phyloP scores from a whole-genome alignment of 2,113 vertebrate genomes.

The Eubucco bourcierii region DNA sequence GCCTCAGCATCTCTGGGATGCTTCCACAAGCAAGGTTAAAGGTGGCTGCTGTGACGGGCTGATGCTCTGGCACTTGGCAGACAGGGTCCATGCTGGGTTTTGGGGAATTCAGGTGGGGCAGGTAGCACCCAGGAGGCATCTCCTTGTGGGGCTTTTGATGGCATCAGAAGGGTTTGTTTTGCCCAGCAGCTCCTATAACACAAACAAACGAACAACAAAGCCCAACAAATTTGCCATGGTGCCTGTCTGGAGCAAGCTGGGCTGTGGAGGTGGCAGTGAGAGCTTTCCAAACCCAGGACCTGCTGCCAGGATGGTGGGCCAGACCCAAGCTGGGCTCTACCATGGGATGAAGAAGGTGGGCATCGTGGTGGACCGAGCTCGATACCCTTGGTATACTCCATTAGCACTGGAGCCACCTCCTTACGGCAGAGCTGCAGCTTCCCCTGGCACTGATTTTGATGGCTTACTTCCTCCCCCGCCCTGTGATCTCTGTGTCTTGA shows the following conservation, averaged over 20 bases:
- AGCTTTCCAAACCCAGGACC: not conserved
- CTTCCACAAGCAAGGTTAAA: not conserved
- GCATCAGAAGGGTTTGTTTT: not conserved
- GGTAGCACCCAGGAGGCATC: not conserved
- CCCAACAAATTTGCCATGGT: not conserved
- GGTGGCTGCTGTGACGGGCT: fast-evolving
- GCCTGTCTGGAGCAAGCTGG: not conserved
- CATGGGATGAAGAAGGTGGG: not conserved
- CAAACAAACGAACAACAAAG: not conserved
- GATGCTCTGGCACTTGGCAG: not conserved
- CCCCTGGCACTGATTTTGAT: not conserved
- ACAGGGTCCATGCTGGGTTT: not conserved
- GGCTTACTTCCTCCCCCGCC: not conserved
- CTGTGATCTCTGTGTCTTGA: not conserved
- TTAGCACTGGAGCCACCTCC: not conserved
- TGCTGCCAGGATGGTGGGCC: fast-evolving
- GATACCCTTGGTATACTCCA: not conserved
- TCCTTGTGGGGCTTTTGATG: not conserved
- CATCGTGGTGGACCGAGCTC: fast-evolving
- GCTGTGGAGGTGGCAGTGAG: not conserved
- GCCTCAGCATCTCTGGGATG: not conserved
- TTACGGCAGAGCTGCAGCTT: not conserved
- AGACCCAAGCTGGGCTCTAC: fast-evolving
- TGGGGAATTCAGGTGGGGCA: not conserved
- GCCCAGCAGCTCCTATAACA: not conserved